Base-by-base conservation (phyloP, 2,888 invertebrate species). In the Thera britannica region DNA sequence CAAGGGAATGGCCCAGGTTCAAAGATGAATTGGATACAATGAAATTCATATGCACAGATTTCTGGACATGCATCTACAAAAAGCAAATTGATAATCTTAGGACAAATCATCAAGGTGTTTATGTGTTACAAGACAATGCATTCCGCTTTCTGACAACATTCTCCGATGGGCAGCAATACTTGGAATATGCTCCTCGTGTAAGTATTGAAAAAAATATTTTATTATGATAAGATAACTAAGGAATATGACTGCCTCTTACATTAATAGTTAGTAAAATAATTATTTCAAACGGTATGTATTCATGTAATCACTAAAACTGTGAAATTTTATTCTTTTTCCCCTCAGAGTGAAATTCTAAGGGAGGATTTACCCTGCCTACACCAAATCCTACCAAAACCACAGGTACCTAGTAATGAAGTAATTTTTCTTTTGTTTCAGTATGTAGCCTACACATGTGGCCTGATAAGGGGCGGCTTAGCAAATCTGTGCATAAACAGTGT, bases 21-120 rank as follows among this genome's bases (percentile, higher is more conserved):
- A 98, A 98, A 90, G 99, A 99, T 92, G 99, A 99, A 89, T 88
- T 99, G 64, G 99, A 99, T 81, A 98, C 98, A 44, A 98, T 99
- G 95, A 99, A 99, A 89, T 99, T 99, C 80, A 97, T 99, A 64
- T 99, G 99, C 86, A 99, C 99, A 65, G 99, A 99, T 84, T 99
- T 99, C 85, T 99, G 99, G 99, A 97, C 97, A n/a, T 96, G 97
- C 51, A 96, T 99, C 48, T 99, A 98, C 87, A 99, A 98, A 82
- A 99, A 99, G 87, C 99, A 99, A 93, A 98, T 99, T 65, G 99
- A 99, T 85, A 99, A 99, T 88, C 94, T 99, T 61, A 93, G 98
- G 75, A 99, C 99, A 36, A 99, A 99, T 90, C 99, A 99, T 88
- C 97, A 99, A 92, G 99, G 99, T 8, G 98, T 99, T 62, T 99